Percentiles rank a stretch among this genome's conserved stretches.
Conservation (phyloP, 2,113 vertebrate genomes). For the Forbesichthys papilliferus region DNA sequence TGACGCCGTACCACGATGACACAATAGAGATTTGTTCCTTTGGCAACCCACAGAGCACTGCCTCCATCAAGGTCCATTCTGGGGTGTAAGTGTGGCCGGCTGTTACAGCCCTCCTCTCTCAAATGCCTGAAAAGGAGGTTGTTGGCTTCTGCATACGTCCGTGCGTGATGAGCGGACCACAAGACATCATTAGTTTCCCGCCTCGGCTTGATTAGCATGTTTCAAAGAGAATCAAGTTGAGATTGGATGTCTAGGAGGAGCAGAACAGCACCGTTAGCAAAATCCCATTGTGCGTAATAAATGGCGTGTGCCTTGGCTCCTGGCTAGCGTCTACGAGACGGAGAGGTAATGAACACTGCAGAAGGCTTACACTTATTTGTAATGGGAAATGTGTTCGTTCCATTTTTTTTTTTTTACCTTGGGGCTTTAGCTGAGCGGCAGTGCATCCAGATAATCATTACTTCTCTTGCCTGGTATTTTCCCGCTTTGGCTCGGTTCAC, state of each 20-base stretch:
- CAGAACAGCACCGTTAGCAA: neutral
- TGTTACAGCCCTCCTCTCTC: neutral
- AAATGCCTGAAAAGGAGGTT: neutral
- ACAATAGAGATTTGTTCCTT: constrained; percentile 83
- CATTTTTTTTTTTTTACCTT: constrained; percentile 6
- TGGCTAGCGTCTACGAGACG: neutral
- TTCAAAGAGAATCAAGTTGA: no score
- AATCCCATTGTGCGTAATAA: constrained; percentile 1
- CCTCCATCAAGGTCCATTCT: constrained; percentile 90
- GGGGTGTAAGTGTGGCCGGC: constrained; percentile 81
- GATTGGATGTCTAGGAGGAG: no score
- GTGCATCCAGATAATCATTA: constrained; percentile 34
- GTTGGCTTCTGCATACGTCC: no score
- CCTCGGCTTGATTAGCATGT: no score
- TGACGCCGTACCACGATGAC: constrained; percentile 84
- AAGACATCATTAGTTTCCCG: no score
- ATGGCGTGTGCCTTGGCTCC: neutral
- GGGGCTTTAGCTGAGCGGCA: neutral
- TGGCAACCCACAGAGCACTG: constrained; percentile 82
- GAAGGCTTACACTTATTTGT: neutral
- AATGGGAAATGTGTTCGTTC: constrained; percentile 18
- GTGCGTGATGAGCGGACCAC: neutral
- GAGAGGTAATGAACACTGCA: neutral
- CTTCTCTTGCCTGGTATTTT: constrained; percentile 6
- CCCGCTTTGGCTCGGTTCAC: constrained; percentile 22